phyloP scores from a whole-genome alignment of 1,140 invertebrate species.

The Leptonema lineaticorne region DNA sequence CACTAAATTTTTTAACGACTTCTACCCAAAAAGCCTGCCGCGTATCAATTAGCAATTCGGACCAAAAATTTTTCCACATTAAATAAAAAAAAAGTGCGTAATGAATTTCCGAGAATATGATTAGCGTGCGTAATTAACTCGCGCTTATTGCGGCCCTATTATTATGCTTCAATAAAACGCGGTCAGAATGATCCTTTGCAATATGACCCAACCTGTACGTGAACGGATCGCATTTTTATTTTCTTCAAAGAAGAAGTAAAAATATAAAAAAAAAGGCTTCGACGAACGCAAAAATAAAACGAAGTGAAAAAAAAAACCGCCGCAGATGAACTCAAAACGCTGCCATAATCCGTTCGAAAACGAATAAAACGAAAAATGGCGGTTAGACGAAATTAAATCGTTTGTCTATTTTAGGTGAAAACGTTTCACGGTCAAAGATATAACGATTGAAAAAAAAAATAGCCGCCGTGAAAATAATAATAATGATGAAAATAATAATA shows the following conservation, averaged over 20 bases:
- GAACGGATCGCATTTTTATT: too few relatives aligned
- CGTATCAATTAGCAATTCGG: background rate
- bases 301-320: too few relatives aligned
- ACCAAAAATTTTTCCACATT: background rate
- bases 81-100: too few relatives aligned
- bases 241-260: too few relatives aligned
- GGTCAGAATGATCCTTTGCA: background rate
- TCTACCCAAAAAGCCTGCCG: background rate
- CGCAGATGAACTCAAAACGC: too few relatives aligned
- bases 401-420: constrained; percentile 15
- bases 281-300: too few relatives aligned
- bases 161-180: background rate
- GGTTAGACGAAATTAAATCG: constrained; percentile 9
- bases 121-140: background rate
- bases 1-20: background rate
- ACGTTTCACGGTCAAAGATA: constrained; percentile 16
- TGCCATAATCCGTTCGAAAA: background rate
- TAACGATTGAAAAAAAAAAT: background rate
- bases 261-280: too few relatives aligned
- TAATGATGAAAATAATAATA: background rate
- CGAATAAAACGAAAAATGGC: background rate
- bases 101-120: background rate
- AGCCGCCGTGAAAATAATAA: background rate
- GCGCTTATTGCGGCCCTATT: background rate
- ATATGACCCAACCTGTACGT: too few relatives aligned